These are phyloP conservation scores for Macrophya annulata DNA, from an alignment of 2,888 invertebrate species.

Conservation along the genomic window DNA sequence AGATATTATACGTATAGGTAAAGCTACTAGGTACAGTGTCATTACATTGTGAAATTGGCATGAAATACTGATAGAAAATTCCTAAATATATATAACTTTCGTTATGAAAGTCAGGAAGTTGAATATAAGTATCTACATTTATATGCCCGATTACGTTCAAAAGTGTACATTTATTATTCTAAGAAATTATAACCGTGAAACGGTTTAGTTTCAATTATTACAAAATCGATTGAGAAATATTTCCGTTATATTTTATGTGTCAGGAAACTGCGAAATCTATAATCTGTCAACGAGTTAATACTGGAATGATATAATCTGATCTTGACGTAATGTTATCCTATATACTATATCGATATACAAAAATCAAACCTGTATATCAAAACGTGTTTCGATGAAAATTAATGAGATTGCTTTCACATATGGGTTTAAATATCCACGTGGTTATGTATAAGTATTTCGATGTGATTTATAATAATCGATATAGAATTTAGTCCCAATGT, in stretches of 20 bases:
- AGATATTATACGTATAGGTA: not conserved
- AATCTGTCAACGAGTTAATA: conserved; percentile 14
- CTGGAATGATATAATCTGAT: conserved; percentile 16
- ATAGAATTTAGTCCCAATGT: conserved; percentile 16
- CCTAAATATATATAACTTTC: not conserved
- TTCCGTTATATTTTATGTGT: not conserved
- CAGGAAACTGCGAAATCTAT: conserved; percentile 18
- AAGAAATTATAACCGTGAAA: not conserved
- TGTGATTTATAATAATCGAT: conserved; percentile 18
- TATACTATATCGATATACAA: not conserved
- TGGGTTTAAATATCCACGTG: not conserved
- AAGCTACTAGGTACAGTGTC: no score
- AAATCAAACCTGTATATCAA: conserved; percentile 2
- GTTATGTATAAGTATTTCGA: not conserved
- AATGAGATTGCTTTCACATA: conserved; percentile 46
- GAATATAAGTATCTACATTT: not conserved
- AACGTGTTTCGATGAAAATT: conserved; percentile 6
- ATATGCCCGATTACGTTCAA: not conserved
- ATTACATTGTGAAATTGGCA: not conserved
- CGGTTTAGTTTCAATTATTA: not conserved
- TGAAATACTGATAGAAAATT: not conserved
- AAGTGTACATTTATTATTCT: not conserved
- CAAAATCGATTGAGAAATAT: conserved; percentile 10
- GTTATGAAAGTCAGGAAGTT: conserved; percentile 14
- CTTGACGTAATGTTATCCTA: conserved; percentile 17